Base-by-base conservation (phyloP, 2,113 vertebrate species). In the Paraplagusia blochii region DNA sequence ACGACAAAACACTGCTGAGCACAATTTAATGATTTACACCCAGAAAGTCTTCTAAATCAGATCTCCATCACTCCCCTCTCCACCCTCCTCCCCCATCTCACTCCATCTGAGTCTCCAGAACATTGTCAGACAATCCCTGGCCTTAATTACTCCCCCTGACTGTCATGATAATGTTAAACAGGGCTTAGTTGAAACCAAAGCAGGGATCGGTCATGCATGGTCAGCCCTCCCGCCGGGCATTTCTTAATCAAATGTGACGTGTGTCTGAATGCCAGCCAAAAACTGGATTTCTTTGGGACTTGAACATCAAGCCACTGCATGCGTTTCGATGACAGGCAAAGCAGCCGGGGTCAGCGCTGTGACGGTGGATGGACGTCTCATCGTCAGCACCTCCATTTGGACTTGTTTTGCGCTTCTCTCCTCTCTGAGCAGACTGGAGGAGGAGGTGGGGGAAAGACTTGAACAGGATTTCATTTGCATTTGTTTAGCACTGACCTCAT, bases 81-180 rank as follows among this genome's bases (percentile, higher is more conserved):
- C 36, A 14, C 58, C 56, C 46, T 51, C 36, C 65, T 51, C 52
- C 63, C 53, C 73, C 77, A 75, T 54, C 38, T 69, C 80, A 79
- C 80, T 81, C 79, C n/a, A n/a, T n/a, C n/a, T n/a, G n/a, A n/a
- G n/a, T n/a, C n/a, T 63, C 71, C 56, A 63, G 53, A 72, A 84
- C 54, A 60, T 76, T 47, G 64, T 83, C 81, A 81, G 68, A 67
- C 62, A n/a, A n/a, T 34, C 69, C 64, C 62, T 52, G 12, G 51
- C 16, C 69, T 71, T 85, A 83, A 85, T 87, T 84, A 85, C 66
- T 70, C 73, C 64, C 54, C 53, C 58, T 80, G 77, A 81, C 72
- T 81, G 82, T 86, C 88, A 77, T 78, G 78, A 81, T 82, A 80
- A 86, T 87, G 78, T 79, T 85, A 83, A 88, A 87, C 74, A 75